phyloP scores from a whole-genome alignment of 2,113 vertebrate genomes.

The Jacana jacana region DNA sequence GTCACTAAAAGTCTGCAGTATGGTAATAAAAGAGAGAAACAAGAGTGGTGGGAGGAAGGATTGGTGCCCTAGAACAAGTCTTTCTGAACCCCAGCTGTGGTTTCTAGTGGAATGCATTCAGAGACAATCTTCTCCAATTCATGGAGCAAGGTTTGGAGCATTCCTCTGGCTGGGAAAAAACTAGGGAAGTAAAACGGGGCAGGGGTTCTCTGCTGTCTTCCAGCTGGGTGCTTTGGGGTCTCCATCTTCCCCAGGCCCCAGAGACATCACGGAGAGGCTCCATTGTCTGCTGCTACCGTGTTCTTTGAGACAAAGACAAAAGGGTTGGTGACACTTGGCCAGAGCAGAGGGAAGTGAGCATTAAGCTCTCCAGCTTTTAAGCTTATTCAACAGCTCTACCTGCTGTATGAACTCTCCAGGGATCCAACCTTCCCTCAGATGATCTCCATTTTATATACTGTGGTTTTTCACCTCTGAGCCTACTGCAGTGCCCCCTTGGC shows the following conservation, averaged over 20 bases:
- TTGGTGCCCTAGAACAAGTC: background rate
- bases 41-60: background rate
- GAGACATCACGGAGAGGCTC: background rate
- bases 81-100: fast-evolving
- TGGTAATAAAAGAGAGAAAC: background rate
- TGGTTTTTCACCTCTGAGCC: background rate
- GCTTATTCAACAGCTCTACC: background rate
- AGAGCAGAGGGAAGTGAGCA: background rate
- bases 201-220: background rate
- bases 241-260: background rate
- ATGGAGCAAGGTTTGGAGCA: background rate
- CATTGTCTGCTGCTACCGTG: background rate
- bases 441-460: background rate
- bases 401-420: background rate
- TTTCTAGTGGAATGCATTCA: background rate
- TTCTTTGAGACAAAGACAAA: background rate
- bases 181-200: background rate
- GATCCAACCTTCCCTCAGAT: background rate
- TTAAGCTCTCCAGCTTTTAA: background rate
- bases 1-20: slow-evolving; percentile 5
- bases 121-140: background rate
- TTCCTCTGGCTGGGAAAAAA: background rate
- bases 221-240: background rate
- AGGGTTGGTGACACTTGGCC: background rate
- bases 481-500: background rate